Conservation (phyloP, 2,113 vertebrate species). For the Esox niger region DNA sequence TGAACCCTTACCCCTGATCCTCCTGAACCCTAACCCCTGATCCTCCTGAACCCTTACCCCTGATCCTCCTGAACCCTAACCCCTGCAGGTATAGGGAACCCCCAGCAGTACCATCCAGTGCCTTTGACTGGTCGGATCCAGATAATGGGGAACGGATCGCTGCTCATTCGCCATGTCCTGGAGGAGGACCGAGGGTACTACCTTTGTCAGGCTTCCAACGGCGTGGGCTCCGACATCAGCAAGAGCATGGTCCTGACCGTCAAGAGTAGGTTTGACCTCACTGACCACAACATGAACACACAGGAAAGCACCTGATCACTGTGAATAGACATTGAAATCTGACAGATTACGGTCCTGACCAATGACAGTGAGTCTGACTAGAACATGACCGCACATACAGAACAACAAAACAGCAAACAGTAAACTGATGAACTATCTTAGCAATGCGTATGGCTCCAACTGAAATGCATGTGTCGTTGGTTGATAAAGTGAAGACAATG, state of each 20-base stretch:
- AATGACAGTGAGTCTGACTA: conserved; percentile 87
- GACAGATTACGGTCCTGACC: conserved; percentile 98
- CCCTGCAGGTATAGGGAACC: conserved; percentile 85
- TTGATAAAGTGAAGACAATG: too few relatives aligned
- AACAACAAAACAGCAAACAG: too few relatives aligned
- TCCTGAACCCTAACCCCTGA: background rate
- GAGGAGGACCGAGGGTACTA: conserved; percentile 98
- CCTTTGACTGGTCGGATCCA: conserved; percentile 96
- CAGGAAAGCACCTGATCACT: background rate
- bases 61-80: background rate
- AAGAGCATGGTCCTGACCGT: conserved; percentile 98
- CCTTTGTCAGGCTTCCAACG: conserved; percentile 98
- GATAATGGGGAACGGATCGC: conserved; percentile 93
- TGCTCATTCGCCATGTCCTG: conserved; percentile 93
- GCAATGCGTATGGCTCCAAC: too few relatives aligned
- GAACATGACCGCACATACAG: background rate
- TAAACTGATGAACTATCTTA: too few relatives aligned
- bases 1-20: too few relatives aligned
- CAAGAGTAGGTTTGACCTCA: conserved; percentile 84
- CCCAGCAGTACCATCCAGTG: conserved; percentile 96
- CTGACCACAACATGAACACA: background rate
- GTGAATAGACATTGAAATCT: conserved; percentile 94
- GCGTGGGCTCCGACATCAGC: conserved; percentile 98
- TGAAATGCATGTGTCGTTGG: too few relatives aligned
- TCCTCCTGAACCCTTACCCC: background rate